Conservation (phyloP, 2,797 vertebrate genomes). For the Prunella strophiata region DNA sequence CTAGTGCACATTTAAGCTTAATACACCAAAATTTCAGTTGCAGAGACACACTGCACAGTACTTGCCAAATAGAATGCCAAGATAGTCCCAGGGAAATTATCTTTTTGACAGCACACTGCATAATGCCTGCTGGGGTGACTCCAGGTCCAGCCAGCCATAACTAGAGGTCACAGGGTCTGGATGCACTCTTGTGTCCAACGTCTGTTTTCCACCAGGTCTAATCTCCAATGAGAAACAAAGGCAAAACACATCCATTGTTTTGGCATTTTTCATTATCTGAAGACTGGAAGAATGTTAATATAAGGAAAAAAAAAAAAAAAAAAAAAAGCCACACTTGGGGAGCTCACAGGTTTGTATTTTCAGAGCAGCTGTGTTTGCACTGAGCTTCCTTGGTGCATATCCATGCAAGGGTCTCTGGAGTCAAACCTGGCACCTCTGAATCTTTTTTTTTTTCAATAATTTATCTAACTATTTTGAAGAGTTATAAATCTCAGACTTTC, state of each 20-base stretch:
- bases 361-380: not conserved
- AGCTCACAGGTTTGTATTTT: not conserved
- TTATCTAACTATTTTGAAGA: not conserved
- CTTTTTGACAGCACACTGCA: not conserved
- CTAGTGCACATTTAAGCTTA: not conserved
- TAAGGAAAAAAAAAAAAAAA: not conserved
- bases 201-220: not conserved
- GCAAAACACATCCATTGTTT: not conserved
- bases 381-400: not conserved
- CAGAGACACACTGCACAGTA: fast-evolving
- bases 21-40: not conserved
- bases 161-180: not conserved
- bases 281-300: not conserved
- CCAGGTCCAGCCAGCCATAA: not conserved
- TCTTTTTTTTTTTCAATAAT: not conserved
- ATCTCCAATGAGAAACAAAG: not conserved
- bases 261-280: not conserved
- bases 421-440: not conserved
- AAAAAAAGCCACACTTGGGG: not conserved
- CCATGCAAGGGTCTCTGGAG: not conserved
- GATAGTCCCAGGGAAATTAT: not conserved
- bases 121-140: not conserved
- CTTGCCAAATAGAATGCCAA: not conserved
- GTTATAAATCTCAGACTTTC: not conserved
- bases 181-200: not conserved